These are phyloP conservation scores for Panulirus ornatus DNA, from an alignment of 1,140 invertebrate species.

Conservation along the genomic window DNA sequence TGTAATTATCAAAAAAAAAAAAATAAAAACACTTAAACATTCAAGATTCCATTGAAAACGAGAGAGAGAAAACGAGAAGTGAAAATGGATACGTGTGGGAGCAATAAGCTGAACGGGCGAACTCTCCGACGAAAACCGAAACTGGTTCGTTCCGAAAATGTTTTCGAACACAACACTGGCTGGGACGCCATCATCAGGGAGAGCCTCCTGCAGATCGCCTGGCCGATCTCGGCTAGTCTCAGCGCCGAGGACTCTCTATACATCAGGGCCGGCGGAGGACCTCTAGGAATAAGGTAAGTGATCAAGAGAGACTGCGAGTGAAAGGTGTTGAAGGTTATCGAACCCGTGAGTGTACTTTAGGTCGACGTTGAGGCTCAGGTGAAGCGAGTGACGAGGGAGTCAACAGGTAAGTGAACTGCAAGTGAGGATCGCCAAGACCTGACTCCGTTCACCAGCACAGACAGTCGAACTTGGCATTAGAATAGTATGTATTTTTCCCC, in stretches of 20 bases:
- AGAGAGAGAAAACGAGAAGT: too few species aligned
- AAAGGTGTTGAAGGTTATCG: too few species aligned
- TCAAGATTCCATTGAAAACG: too few species aligned
- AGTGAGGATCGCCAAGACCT: too few species aligned
- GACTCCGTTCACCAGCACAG: too few species aligned
- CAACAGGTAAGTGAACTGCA: too few species aligned
- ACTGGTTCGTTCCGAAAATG: constrained; percentile 57
- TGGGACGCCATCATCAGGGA: constrained; percentile 68
- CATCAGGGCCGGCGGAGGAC: constrained; percentile 12
- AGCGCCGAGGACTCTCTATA: constrained; percentile 62
- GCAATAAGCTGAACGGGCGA: constrained; percentile 48
- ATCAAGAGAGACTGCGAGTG: constrained; percentile 5
- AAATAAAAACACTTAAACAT: neutral
- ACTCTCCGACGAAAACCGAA: constrained; percentile 38
- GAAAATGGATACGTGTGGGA: constrained; percentile 8
- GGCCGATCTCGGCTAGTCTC: constrained; percentile 63
- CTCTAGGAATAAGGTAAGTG: constrained; percentile 46
- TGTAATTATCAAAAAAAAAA: neutral
- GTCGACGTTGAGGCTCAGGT: too few species aligned
- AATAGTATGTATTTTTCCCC: too few species aligned
- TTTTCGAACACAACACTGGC: constrained; percentile 51
- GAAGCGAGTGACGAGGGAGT: too few species aligned
- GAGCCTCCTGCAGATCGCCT: constrained; percentile 61
- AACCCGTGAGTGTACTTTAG: too few species aligned
- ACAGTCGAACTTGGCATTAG: too few species aligned